Conservation (phyloP, 2,888 invertebrate genomes). For the Dascillus cervinus region DNA sequence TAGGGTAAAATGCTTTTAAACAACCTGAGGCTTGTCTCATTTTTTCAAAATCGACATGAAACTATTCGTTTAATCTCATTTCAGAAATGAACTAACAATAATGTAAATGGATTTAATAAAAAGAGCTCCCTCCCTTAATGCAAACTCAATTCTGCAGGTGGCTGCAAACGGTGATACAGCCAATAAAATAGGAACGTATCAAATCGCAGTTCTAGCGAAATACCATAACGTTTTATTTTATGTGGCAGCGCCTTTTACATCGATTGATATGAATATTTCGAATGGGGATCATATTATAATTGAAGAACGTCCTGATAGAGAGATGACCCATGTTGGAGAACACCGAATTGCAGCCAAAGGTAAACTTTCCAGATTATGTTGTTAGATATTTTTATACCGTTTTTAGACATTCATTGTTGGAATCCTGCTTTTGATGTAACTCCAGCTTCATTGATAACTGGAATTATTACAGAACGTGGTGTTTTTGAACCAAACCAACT, state of each 20-base stretch:
- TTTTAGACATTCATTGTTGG: slow-evolving; percentile 83
- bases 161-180: slow-evolving; percentile 97
- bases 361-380: slow-evolving; percentile 37
- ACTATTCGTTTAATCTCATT: too few species aligned
- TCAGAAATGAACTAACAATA: too few species aligned
- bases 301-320: slow-evolving; percentile 84
- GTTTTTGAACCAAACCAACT: slow-evolving; percentile 47
- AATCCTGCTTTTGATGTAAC: slow-evolving; percentile 99
- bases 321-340: slow-evolving; percentile 87
- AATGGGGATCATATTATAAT: slow-evolving; percentile 85
- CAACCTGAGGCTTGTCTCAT: too few species aligned
- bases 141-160: slow-evolving; percentile 50
- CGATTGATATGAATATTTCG: slow-evolving; percentile 72
- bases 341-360: slow-evolving; percentile 82
- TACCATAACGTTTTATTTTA: slow-evolving; percentile 91
- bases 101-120: too few species aligned
- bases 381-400: slow-evolving; percentile 1
- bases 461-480: slow-evolving; percentile 90
- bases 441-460: slow-evolving; percentile 84
- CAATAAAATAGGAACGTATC: slow-evolving; percentile 97
- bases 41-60: too few species aligned
- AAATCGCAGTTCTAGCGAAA: slow-evolving; percentile 87
- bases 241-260: slow-evolving; percentile 88
- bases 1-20: slow-evolving; percentile 65
- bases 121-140: too few species aligned